These are phyloP conservation scores for Murina feae DNA, from an alignment of 2,113 vertebrate genomes.

Conservation along the genomic window DNA sequence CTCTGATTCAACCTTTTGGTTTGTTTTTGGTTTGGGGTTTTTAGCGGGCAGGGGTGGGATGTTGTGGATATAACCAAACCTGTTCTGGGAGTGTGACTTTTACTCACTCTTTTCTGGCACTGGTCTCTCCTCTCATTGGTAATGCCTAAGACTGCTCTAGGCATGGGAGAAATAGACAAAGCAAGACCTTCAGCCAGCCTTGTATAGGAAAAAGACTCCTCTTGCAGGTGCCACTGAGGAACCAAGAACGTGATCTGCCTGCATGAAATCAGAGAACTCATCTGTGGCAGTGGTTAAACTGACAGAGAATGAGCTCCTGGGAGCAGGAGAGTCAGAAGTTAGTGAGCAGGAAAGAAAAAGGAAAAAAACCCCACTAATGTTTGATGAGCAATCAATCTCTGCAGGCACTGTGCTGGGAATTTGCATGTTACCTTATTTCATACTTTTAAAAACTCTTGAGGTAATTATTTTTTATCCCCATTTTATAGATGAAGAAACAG, in stretches of 20 bases:
- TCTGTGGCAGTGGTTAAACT: background rate
- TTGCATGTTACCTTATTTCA: background rate
- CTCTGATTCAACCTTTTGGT: background rate
- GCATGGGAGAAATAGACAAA: background rate
- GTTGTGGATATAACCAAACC: background rate
- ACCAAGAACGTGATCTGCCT: background rate
- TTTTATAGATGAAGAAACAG: constrained; percentile 7
- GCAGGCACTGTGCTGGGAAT: background rate
- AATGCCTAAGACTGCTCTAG: background rate
- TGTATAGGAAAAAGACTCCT: background rate
- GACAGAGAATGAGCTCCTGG: background rate
- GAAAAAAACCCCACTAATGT: constrained; percentile 13
- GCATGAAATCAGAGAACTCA: constrained; percentile 38
- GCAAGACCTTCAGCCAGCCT: constrained; percentile 22
- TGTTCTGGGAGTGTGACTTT: background rate
- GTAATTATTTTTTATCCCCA: background rate
- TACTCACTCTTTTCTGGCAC: background rate
- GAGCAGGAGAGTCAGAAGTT: background rate
- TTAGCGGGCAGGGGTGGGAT: background rate
- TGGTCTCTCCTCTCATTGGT: background rate
- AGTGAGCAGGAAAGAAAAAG: constrained; percentile 17
- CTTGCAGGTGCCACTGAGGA: constrained; percentile 37
- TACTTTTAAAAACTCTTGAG: background rate
- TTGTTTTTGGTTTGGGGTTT: background rate
- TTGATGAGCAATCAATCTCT: background rate